Evolutionary conservation across 2,113 vertebrate species (phyloP).

Genomic region (Ictidomys tridecemlineatus): DNA sequence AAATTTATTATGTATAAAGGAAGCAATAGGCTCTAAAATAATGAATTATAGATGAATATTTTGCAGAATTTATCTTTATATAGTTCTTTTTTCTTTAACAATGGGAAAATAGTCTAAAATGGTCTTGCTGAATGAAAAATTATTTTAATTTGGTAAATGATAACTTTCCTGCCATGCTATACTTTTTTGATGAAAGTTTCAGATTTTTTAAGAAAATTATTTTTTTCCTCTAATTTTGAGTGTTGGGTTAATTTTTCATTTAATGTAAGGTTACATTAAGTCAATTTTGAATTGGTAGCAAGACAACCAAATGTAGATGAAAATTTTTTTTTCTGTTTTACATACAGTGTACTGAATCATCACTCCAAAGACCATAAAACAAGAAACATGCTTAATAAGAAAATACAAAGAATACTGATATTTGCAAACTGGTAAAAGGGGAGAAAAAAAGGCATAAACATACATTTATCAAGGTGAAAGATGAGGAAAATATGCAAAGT

Average conservation of each 20-base stretch:
- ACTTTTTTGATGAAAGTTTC: slow-evolving; percentile 14
- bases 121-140: slow-evolving; percentile 51
- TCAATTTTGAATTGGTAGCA: not conserved
- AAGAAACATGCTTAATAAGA: slow-evolving; percentile 17
- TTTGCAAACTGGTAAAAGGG: not conserved
- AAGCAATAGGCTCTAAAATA: not conserved
- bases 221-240: not conserved
- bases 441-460: not conserved
- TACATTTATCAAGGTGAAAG: not conserved
- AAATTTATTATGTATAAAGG: slow-evolving; percentile 7
- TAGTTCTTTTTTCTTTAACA: slow-evolving; percentile 54
- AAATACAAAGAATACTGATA: slow-evolving; percentile 1
- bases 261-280: not conserved
- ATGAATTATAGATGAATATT: slow-evolving; percentile 14
- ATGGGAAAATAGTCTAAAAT: slow-evolving; percentile 57
- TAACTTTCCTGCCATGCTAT: slow-evolving; percentile 40
- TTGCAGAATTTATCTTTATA: slow-evolving; percentile 40
- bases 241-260: not conserved
- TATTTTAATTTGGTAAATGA: slow-evolving; percentile 43
- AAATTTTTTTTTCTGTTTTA: slow-evolving; percentile 34
- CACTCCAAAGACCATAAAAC: not conserved
- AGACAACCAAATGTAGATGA: slow-evolving; percentile 43
- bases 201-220: not conserved
- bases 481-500: not conserved
- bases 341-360: not conserved